phyloP scores from a whole-genome alignment of 2,888 invertebrate species.

The Prosopocoilus inquinatus region DNA sequence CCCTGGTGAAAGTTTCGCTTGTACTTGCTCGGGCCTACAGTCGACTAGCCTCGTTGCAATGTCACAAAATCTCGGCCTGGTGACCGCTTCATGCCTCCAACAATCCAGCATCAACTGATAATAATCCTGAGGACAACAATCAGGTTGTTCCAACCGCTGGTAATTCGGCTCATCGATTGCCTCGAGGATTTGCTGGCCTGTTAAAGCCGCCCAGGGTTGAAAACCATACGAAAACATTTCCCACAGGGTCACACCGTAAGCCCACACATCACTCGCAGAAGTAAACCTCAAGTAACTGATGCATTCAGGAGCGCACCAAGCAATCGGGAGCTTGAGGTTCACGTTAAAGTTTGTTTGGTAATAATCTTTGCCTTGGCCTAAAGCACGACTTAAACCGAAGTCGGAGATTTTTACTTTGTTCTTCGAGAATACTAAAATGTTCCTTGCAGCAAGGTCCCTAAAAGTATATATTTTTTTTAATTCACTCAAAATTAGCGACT shows the following conservation, averaged over 20 bases:
- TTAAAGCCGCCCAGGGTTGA: slow-evolving; percentile 96
- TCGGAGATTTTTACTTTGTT: slow-evolving; percentile 98
- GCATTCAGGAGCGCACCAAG: slow-evolving; percentile 99
- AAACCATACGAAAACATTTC: slow-evolving; percentile 99
- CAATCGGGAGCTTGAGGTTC: slow-evolving; percentile 94
- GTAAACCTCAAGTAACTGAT: slow-evolving; percentile 95
- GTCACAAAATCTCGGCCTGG: slow-evolving; percentile 88
- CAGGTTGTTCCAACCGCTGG: slow-evolving; percentile 88
- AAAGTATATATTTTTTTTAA: slow-evolving; percentile 25
- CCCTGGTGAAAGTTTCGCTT: slow-evolving; percentile 62
- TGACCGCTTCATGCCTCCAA: slow-evolving; percentile 90
- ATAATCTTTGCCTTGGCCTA: slow-evolving; percentile 98
- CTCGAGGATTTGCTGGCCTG: slow-evolving; percentile 85
- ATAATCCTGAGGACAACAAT: slow-evolving; percentile 91
- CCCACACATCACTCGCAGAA: slow-evolving; percentile 97
- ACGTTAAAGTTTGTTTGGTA: slow-evolving; percentile 98
- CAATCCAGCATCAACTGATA: slow-evolving; percentile 92
- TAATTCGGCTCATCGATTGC: slow-evolving; percentile 92
- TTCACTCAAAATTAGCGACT: too few relatives aligned
- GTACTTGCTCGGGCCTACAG: slow-evolving; percentile 89
- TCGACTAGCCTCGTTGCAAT: slow-evolving; percentile 76
- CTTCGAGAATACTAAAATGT: slow-evolving; percentile 95
- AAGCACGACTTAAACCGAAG: slow-evolving; percentile 91
- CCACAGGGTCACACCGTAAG: slow-evolving; percentile 96
- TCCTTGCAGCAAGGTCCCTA: slow-evolving; percentile 94